Evolutionary conservation across 2,888 invertebrate genomes (phyloP).

Genomic region (Sclerodermus sp.): DNA sequence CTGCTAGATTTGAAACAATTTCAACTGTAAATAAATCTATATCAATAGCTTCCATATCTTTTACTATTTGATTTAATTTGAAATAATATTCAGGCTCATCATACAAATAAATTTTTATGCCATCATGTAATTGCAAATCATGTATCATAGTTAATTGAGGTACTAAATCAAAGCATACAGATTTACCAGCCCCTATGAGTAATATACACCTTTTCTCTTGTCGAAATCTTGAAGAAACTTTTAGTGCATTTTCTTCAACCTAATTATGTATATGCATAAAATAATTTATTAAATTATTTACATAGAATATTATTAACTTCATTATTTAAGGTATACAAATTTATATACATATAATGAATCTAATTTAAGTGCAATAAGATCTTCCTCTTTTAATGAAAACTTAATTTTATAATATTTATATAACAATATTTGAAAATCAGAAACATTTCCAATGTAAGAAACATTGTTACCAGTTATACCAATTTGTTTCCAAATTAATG

Average conservation of each 20-base stretch:
- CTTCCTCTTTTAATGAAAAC: slow-evolving; percentile 42
- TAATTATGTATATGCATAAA: slow-evolving; percentile 1
- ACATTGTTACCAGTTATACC: slow-evolving; percentile 62
- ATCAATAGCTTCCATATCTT: slow-evolving; percentile 20
- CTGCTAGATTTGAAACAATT: slow-evolving; percentile 57
- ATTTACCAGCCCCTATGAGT: slow-evolving; percentile 41
- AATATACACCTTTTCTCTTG: slow-evolving; percentile 26
- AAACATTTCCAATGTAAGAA: slow-evolving; percentile 63
- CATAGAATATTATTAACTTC: background rate
- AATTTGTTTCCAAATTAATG: slow-evolving; percentile 67
- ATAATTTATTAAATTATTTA: slow-evolving; percentile 1
- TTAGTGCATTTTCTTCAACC: slow-evolving; percentile 8
- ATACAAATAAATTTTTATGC: slow-evolving; percentile 41
- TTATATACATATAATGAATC: slow-evolving; percentile 39
- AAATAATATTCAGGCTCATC: slow-evolving; percentile 34
- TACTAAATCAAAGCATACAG: slow-evolving; percentile 37
- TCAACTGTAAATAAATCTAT: slow-evolving; percentile 43
- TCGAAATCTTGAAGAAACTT: slow-evolving; percentile 2
- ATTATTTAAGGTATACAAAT: too few relatives aligned
- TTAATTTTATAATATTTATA: slow-evolving; percentile 63
- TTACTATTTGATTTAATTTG: slow-evolving; percentile 33
- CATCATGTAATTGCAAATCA: slow-evolving; percentile 29
- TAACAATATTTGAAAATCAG: slow-evolving; percentile 67
- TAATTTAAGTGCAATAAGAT: slow-evolving; percentile 37
- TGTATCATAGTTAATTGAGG: slow-evolving; percentile 38